Conservation (phyloP, 1,140 invertebrate genomes). For the Trypoxylus dichotomus region DNA sequence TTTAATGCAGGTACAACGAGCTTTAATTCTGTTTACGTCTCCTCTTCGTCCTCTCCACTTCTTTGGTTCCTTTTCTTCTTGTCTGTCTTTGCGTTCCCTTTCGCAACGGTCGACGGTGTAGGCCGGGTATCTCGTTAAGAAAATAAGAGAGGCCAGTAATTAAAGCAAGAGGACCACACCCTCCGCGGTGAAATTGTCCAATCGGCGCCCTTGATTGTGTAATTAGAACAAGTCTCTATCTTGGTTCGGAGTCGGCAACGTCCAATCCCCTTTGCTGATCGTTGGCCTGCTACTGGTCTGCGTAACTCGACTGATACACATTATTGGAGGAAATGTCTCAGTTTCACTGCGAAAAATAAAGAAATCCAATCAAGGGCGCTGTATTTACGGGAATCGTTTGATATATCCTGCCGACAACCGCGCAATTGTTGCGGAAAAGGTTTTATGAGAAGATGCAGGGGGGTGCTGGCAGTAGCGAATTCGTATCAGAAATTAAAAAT, state of each 20-base stretch:
- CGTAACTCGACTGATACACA: constrained; percentile 6
- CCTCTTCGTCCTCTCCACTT: not conserved
- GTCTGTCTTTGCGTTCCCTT: not conserved
- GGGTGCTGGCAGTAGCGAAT: no score
- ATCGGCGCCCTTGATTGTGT: constrained; percentile 44
- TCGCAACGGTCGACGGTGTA: not conserved
- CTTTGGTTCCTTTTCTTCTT: not conserved
- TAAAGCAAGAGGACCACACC: constrained; percentile 42
- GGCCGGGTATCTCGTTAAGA: constrained; percentile 29
- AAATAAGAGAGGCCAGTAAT: constrained; percentile 42
- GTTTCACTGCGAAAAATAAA: constrained; percentile 10
- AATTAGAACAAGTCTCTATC: constrained; percentile 47
- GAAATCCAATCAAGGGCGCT: constrained; percentile 10
- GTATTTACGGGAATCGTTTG: not conserved
- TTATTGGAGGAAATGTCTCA: constrained; percentile 20
- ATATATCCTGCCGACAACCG: not conserved
- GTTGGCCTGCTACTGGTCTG: constrained; percentile 33
- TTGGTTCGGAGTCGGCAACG: constrained; percentile 38
- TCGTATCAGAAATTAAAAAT: no score
- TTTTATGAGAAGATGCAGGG: no score
- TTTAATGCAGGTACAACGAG: not conserved
- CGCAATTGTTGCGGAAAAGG: no score
- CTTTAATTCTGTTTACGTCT: not conserved
- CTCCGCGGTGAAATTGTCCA: constrained; percentile 39
- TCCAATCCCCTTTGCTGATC: constrained; percentile 42